These are phyloP conservation scores for Petrocephalus schoutedeni DNA, from an alignment of 2,797 vertebrate species.

Conservation along the genomic window DNA sequence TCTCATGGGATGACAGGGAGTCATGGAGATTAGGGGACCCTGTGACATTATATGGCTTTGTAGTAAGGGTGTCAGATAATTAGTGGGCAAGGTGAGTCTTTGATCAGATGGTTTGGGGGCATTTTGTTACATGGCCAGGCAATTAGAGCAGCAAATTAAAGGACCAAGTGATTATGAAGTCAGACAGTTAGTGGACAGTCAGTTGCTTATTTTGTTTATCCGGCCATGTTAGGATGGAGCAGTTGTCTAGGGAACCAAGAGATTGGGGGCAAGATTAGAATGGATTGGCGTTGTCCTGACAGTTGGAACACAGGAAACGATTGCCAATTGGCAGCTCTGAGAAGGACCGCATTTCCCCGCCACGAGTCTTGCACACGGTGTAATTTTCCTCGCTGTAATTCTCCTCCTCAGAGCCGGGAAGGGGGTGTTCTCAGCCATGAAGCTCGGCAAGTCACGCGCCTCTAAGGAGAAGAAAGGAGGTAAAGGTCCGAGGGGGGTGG, in stretches of 20 bases:
- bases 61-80: neutral
- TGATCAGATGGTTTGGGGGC: neutral
- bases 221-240: neutral
- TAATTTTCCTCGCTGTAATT: neutral
- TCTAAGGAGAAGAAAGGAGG: slow-evolving; percentile 79
- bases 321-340: neutral
- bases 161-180: neutral
- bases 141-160: neutral
- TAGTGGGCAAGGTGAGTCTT: neutral
- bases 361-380: neutral
- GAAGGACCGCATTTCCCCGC: neutral
- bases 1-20: neutral
- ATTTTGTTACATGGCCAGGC: neutral
- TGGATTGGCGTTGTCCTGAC: neutral
- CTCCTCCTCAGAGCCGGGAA: slow-evolving; percentile 73
- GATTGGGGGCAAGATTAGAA: neutral
- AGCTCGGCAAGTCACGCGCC: slow-evolving; percentile 80
- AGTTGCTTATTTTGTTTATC: neutral
- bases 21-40: neutral
- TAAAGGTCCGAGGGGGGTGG: slow-evolving; percentile 38
- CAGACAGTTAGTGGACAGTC: neutral
- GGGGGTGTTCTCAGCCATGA: slow-evolving; percentile 94
- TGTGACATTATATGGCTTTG: neutral
- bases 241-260: neutral
- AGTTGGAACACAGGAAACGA: neutral